A percentile compares a stretch with the other conserved stretches of the same genome.
These are phyloP conservation scores for Drosophila arizonae DNA, from an alignment of 1,140 invertebrate species.

Conservation along the genomic window DNA sequence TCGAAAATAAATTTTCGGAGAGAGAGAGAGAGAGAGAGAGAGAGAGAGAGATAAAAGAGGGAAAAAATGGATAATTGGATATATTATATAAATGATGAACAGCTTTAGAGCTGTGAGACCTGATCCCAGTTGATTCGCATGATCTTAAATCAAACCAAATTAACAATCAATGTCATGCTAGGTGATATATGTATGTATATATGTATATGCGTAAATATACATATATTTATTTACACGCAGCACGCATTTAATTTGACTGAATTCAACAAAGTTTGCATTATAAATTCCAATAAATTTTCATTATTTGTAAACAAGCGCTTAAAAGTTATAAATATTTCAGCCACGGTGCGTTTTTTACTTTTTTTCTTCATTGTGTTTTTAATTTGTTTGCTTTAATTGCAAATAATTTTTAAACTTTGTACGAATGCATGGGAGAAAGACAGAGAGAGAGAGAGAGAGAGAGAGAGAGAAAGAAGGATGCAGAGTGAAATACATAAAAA, in stretches of 20 bases:
- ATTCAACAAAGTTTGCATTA: slow-evolving; percentile 23
- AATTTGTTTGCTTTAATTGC: slow-evolving; percentile 79
- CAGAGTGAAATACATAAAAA: slow-evolving; percentile 16
- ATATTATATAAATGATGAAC: too few species aligned
- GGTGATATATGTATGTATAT: not conserved
- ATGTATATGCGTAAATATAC: not conserved
- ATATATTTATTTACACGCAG: not conserved
- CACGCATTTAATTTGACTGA: slow-evolving; percentile 25
- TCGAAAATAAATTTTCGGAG: not conserved
- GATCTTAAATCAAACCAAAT: too few species aligned
- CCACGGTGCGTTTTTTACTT: too few species aligned
- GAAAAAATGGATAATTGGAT: too few species aligned
- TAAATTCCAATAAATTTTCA: slow-evolving; percentile 54
- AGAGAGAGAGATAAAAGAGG: too few species aligned
- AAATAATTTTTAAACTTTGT: slow-evolving; percentile 75
- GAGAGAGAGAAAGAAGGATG: slow-evolving; percentile 11
- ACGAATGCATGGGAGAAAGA: slow-evolving; percentile 16
- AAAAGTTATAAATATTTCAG: slow-evolving; percentile 46
- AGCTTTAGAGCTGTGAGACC: too few species aligned
- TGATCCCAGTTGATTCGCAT: too few species aligned
- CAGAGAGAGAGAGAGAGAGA: slow-evolving; percentile 21
- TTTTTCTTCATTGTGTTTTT: slow-evolving; percentile 30
- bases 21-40: not conserved
- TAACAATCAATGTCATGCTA: too few species aligned
- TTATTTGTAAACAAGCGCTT: slow-evolving; percentile 45